Evolutionary conservation across 2,113 vertebrate genomes (phyloP), one percentile per base, ranked within the genome.

Genomic region (Corythoichthys intestinalis): DNA sequence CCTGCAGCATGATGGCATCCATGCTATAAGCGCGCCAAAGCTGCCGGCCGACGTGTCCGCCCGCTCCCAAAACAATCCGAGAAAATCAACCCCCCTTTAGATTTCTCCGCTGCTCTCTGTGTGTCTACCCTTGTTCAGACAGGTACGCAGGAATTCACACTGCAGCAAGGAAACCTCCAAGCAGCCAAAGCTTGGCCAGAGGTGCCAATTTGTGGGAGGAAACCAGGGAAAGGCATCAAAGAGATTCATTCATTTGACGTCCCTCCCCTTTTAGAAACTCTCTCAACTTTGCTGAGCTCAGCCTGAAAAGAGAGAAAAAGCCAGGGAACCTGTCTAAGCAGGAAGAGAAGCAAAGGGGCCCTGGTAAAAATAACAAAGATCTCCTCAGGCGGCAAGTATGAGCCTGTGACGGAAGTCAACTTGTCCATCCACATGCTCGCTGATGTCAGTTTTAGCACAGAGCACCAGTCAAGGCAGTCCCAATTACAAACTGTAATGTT

Each of bases 1-100:
- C 96, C 89, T 96, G 96, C 77, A 98, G 91, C 69, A 96, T 94
- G 91, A 97, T 93, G 63, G 95, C 93, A 90, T 99, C 95, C 97
- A 99, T 98, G 77, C 84, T 82, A 85, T 10, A 80, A 83, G 75
- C 65, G 13, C 85, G 77, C 85, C 67, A 1, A 75, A 78, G 69
- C 84, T 68, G 75, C 84, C 73, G 80, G 86, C 87, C 56, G 38
- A 84, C 85, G 85, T 81, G 84, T 71, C 80, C 71, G 12, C 74
- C 71, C 11, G 79, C 66, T 61, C 14, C 35, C 62, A 63, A 39
- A 76, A 41, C 6, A 63, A 14, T 63, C 61, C 41, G 13, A 47
- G 41, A 44, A 15, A 12, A 47, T 20, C 34, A 4, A 41, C 41
- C 41, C 41, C 41, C 9, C 83, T 61, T 79, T 60, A 77, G 47